Evolutionary conservation across 2,797 vertebrate species (phyloP).

Genomic region (Tapirus indicus): DNA sequence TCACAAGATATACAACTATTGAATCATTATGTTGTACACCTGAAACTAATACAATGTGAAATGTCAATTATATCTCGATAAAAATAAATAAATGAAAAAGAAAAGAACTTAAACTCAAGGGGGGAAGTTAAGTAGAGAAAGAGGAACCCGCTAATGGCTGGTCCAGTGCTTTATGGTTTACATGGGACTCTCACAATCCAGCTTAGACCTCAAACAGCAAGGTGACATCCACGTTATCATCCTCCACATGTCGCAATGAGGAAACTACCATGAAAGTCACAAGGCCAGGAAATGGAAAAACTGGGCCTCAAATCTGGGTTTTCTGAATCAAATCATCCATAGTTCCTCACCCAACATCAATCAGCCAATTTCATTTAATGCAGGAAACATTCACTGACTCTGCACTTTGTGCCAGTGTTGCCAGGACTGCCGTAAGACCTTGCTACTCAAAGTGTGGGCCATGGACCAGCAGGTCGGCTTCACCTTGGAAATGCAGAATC

Average conservation of each 20-base stretch:
- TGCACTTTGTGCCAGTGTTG: neutral
- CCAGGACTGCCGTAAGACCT: neutral
- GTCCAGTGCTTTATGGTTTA: accelerated
- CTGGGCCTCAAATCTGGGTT: neutral
- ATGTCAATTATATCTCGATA: neutral
- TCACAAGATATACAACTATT: neutral
- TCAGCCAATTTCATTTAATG: neutral
- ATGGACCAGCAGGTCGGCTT: neutral
- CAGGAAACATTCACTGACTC: neutral
- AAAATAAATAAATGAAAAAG: neutral
- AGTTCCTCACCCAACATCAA: neutral
- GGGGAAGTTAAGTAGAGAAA: neutral
- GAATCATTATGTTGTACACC: neutral
- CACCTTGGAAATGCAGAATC: neutral
- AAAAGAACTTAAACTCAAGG: neutral
- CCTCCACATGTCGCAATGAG: accelerated
- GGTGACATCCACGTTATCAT: neutral
- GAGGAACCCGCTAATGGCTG: neutral
- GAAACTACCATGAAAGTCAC: neutral
- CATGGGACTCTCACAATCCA: neutral
- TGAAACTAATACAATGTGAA: neutral
- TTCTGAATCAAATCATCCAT: neutral
- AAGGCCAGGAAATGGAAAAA: neutral
- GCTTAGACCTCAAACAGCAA: neutral
- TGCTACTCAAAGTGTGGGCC: neutral